Evolutionary conservation across 2,113 vertebrate species (phyloP), one percentile per base, ranked within the genome.

Genomic region (Labeo catla): DNA sequence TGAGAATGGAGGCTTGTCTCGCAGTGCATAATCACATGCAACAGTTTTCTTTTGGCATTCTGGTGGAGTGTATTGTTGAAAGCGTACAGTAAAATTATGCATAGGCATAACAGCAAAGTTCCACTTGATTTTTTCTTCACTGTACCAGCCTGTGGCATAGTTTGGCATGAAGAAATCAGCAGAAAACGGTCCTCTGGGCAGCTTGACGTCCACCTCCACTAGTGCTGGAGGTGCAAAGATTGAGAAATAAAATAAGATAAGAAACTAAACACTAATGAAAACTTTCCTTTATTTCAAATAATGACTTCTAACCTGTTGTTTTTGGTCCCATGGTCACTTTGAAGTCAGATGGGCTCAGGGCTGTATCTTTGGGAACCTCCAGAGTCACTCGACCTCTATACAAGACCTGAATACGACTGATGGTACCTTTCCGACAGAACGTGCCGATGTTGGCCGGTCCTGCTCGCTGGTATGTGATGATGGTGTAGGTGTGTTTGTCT

Each of bases 391-490:
- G 39, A 3, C 92, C 91, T 5, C 91, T 93, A 85, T 94, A 96
- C 45, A 95, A 93, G 84, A 93, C 88, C 91, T 95, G 94, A 87
- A 99, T 76, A 0, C 92, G 92, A 43, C 92, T 96, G 82, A 99
- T 93, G 0, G 94, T 90, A 86, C 98, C 98, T 0, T 94, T 96
- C 89, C 92, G 93, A 90, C 98, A 99, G 91, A 98, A 99, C 39
- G 93, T 96, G 19, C 97, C 97, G 0, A 99, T 94, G 73, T 2
- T 91, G 54, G 93, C 91, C 0, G 6, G 68, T 0, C 94, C 91
- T 0, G 5, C 2, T 0, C 94, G 94, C 0, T 94, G 52, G 13
- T 80, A 95, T 52, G 92, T 93, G 0, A 91, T 61, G 45, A 99
- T 85, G 6, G 85, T 89, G 92, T 97, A 97, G 0, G 93, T 95